phyloP scores from a whole-genome alignment of 2,113 vertebrate genomes.

The Channa maculata region DNA sequence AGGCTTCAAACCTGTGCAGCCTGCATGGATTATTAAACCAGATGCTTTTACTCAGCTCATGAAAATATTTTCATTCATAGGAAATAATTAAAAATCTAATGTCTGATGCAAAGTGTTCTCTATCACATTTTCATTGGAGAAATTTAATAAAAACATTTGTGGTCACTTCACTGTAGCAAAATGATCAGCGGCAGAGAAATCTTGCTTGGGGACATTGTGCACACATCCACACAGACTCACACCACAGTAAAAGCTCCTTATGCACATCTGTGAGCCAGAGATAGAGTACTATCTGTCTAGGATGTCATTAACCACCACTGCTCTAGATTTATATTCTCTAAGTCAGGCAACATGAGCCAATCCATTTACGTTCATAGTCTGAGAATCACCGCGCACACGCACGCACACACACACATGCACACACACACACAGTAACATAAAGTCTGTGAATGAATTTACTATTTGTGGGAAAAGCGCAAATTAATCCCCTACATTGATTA shows the following conservation, averaged over 20 bases:
- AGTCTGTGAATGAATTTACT: conserved; percentile 11
- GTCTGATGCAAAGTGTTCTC: conserved; percentile 24
- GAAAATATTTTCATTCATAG: conserved; percentile 61
- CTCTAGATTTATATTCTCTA: conserved; percentile 55
- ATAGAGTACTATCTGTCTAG: conserved; percentile 63
- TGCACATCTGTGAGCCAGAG: conserved; percentile 71
- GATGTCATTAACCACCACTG: conserved; percentile 62
- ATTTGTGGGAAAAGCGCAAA: conserved; percentile 21
- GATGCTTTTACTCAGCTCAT: conserved; percentile 53
- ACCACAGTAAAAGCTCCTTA: conserved; percentile 33
- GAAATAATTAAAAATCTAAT: conserved; percentile 69
- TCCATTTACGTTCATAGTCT: conserved; percentile 45
- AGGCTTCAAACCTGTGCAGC: conserved; percentile 21
- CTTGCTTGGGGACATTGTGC: conserved; percentile 33
- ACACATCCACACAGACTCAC: conserved; percentile 16
- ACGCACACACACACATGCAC: conserved; percentile 7
- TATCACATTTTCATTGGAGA: conserved; percentile 43
- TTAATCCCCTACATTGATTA: conserved; percentile 21
- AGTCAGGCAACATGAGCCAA: conserved; percentile 41
- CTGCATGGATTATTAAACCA: conserved; percentile 64
- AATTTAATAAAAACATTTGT: conserved; percentile 59
- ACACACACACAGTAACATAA: conserved; percentile 1
- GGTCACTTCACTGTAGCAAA: conserved; percentile 58
- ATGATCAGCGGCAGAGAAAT: conserved; percentile 37
- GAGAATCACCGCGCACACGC: conserved; percentile 17